Base-by-base conservation (phyloP, 2,113 vertebrate species). In the Eclectus roratus region DNA sequence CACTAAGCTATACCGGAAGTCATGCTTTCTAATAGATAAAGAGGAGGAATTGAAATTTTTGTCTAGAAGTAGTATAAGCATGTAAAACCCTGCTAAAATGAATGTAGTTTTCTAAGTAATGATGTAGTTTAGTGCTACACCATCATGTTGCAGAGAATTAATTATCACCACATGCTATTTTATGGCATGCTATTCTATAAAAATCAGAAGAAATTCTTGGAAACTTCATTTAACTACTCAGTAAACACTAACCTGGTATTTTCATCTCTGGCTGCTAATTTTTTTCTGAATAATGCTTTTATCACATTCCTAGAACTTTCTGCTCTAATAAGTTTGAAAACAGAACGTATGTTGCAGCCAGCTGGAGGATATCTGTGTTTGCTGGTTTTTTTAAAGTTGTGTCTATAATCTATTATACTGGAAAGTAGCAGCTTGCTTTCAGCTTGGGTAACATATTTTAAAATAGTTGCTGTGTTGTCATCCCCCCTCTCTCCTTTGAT, bases 401-500 rank as follows among this genome's bases (percentile, higher is more conserved):
- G 11, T 41, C 39, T 33, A 10, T 50, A 44, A 70, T 87, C 31
- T 71, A 9, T 60, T 56, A 60, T 5, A 47, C 3, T 7, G 3
- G 35, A 85, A 78, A 50, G 6, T 8, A 61, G 18, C 23, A 47
- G 31, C 7, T 70, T 17, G 33, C 27, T 60, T 61, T 70, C 31
- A 60, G 18, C 7, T 74, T 71, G 31, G 10, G 5, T 11, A 68
- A 13, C 6, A 17, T 18, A 44, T 56, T 52, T 50, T 56, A 19
- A 65, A 80, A 56, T 6, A 39, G 5, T 27, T 10, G 1, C 4
- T 63, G 28, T 6, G 0, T 4, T 61, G 28, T 53, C 28, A 4
- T 24, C 18, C 3, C 12, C n/a, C 10, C 20, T 4, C 23, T 8
- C 8, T 31, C 16, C 12, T 58, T 55, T 27, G 12, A 39, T 37